phyloP scores from a whole-genome alignment of 2,888 invertebrate species.

The Melanchra persicariae region DNA sequence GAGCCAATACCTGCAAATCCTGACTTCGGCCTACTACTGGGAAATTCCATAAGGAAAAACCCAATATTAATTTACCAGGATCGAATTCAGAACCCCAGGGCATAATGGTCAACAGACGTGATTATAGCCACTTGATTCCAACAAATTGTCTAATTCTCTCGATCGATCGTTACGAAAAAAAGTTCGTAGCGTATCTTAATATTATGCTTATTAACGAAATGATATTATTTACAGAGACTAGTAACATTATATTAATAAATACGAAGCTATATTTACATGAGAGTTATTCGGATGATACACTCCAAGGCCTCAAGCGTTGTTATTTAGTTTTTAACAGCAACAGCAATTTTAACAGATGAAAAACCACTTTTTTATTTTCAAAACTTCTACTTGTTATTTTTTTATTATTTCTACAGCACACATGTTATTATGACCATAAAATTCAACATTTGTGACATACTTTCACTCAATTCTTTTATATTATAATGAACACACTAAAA shows the following conservation, averaged over 20 bases:
- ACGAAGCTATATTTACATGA: conserved; percentile 70
- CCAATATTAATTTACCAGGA: too few relatives aligned
- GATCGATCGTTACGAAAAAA: conserved; percentile 21
- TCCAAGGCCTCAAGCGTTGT: conserved; percentile 79
- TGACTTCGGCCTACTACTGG: too few relatives aligned
- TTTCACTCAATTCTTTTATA: conserved; percentile 44
- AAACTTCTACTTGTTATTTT: conserved; percentile 40
- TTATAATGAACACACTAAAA: conserved; percentile 46
- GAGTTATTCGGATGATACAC: conserved; percentile 81
- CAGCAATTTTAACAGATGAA: conserved; percentile 49
- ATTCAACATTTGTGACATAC: conserved; percentile 52
- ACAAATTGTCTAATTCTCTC: conserved; percentile 2
- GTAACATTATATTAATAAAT: conserved; percentile 70
- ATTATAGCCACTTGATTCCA: not conserved
- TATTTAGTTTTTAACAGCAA: conserved; percentile 50
- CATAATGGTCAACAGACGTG: not conserved
- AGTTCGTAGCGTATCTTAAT: conserved; percentile 48
- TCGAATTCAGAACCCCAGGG: too few relatives aligned
- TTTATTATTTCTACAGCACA: conserved; percentile 48
- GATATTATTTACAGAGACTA: conserved; percentile 74
- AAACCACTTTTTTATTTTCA: conserved; percentile 2
- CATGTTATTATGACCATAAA: conserved; percentile 49
- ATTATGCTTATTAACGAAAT: conserved; percentile 63
- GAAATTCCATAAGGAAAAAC: too few relatives aligned
- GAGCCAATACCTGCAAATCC: too few relatives aligned